phyloP scores from a whole-genome alignment of 2,113 vertebrate species.

The Podilymbus podiceps region DNA sequence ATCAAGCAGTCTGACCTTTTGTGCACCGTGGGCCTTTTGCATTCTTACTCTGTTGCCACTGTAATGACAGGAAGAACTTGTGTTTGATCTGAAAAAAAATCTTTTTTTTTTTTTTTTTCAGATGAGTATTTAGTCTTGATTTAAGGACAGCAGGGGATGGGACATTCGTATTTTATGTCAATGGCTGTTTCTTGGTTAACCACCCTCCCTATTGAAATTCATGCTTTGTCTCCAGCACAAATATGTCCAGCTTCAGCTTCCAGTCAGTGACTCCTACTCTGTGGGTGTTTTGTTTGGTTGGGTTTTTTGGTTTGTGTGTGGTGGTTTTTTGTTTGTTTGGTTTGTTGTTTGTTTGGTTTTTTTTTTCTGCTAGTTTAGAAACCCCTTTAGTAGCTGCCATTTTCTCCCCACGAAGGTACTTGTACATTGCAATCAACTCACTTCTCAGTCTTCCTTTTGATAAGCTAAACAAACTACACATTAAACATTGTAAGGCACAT shows the following conservation, averaged over 20 bases:
- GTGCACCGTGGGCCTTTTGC: neutral
- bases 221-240: neutral
- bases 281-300: too few species aligned
- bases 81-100: neutral
- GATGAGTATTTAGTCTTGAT: neutral
- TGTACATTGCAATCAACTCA: neutral
- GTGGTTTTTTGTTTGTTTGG: too few species aligned
- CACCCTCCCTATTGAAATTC: neutral
- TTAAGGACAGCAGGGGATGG: neutral
- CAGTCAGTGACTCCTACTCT: neutral
- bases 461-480: neutral
- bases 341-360: too few species aligned
- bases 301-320: too few species aligned
- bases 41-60: neutral
- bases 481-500: neutral
- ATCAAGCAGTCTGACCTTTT: conserved; percentile 28
- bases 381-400: neutral
- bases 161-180: rapidly evolving
- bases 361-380: neutral
- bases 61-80: neutral
- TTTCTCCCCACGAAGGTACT: neutral
- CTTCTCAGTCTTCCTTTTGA: neutral
- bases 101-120: neutral
- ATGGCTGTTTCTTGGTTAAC: neutral
- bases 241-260: neutral